Percentiles rank a stretch among this genome's conserved stretches.
Evolutionary conservation across 2,113 vertebrate genomes (phyloP).

Genomic region (Hystrix cristata): DNA sequence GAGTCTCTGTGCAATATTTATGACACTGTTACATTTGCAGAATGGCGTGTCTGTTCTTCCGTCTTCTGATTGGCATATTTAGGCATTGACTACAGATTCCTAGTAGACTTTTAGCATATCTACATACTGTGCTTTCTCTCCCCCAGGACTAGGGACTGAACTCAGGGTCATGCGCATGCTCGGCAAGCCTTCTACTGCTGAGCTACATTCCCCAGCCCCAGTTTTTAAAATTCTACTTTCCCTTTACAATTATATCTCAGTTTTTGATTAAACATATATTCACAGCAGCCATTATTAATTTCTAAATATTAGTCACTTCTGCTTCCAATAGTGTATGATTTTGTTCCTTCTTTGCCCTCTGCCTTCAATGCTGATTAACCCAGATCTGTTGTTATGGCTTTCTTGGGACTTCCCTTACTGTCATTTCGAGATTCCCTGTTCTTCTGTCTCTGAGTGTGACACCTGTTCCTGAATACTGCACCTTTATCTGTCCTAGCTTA

Average conservation of each 20-base stretch:
- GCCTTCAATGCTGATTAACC: neutral
- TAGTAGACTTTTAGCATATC: neutral
- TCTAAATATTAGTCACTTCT: neutral
- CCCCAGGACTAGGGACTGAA: neutral
- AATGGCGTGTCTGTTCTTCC: neutral
- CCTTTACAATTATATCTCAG: neutral
- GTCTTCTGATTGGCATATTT: neutral
- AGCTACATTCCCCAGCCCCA: neutral
- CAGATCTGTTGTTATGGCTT: neutral
- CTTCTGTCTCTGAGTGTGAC: neutral
- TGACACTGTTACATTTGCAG: neutral
- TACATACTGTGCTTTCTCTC: neutral
- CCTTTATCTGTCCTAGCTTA: neutral
- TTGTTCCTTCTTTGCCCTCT: neutral
- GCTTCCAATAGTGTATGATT: neutral
- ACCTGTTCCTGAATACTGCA: neutral
- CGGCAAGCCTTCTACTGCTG: neutral
- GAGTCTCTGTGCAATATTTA: neutral
- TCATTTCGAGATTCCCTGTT: neutral
- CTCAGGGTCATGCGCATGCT: neutral
- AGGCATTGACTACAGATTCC: neutral
- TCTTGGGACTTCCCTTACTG: neutral
- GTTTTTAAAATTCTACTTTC: neutral
- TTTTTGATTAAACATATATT: constrained; percentile 4
- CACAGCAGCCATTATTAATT: neutral